A percentile compares a stretch with the other conserved stretches of the same genome.
phyloP scores from a whole-genome alignment of 2,113 vertebrate genomes.

The Chascanopsetta lugubris region DNA sequence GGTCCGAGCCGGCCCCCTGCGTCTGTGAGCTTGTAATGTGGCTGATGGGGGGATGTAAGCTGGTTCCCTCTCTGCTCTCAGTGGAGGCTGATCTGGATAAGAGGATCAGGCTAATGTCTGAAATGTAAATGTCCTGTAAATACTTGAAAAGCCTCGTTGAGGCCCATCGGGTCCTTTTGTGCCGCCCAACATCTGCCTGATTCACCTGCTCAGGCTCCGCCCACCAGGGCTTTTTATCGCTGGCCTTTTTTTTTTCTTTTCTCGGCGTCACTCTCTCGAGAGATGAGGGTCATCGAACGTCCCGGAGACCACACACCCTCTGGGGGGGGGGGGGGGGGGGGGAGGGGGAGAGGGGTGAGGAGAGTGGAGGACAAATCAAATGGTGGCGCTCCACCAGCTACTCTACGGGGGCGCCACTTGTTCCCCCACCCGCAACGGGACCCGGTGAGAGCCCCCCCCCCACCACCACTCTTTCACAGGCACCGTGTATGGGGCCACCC shows the following conservation, averaged over 20 bases:
- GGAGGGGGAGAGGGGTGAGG: conserved; percentile 21
- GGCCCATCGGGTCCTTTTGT: conserved; percentile 50
- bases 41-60: conserved; percentile 50
- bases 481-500: conserved; percentile 58
- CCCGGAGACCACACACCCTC: conserved; percentile 62
- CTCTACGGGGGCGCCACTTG: conserved; percentile 68
- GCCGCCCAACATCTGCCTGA: conserved; percentile 52
- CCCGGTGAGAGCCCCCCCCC: conserved; percentile 39
- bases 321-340: conserved; percentile 39
- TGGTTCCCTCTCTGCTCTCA: conserved; percentile 49
- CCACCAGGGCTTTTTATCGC: conserved; percentile 29
- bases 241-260: conserved; percentile 58
- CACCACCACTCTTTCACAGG: conserved; percentile 58
- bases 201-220: conserved; percentile 46
- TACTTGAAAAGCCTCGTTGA: conserved; percentile 46
- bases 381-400: conserved; percentile 73
- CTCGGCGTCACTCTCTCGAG: conserved; percentile 30
- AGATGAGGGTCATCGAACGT: conserved; percentile 45
- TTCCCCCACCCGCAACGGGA: conserved; percentile 61
- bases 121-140: conserved; percentile 66
- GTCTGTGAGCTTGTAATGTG: conserved; percentile 49
- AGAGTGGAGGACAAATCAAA: conserved; percentile 63
- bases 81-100: conserved; percentile 59
- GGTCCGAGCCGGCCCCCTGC: conserved; percentile 29
- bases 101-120: conserved; percentile 63